Percentiles rank a stretch among this genome's conserved stretches.
These are phyloP conservation scores for Ispidina lecontei DNA, from an alignment of 2,797 vertebrate species.

Conservation along the genomic window DNA sequence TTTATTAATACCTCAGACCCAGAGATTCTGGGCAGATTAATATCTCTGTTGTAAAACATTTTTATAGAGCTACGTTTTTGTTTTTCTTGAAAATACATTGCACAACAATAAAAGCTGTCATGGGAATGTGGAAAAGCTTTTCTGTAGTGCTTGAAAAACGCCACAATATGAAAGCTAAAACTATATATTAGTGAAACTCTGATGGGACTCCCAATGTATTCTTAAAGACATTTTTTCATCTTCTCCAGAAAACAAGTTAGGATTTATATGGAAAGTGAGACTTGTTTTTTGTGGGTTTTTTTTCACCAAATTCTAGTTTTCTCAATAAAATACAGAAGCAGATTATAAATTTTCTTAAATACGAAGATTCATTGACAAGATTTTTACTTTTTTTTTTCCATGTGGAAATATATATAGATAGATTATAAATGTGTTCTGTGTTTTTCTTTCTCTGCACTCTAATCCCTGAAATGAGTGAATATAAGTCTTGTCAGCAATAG, in stretches of 20 bases:
- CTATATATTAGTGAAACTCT: neutral
- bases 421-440: neutral
- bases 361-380: neutral
- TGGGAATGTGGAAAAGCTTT: neutral
- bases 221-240: neutral
- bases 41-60: neutral
- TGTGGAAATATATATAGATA: neutral
- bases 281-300: neutral
- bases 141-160: neutral
- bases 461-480: neutral
- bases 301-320: neutral
- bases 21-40: neutral
- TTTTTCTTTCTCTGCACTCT: neutral
- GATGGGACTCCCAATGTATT: neutral
- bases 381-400: neutral
- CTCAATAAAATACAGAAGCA: neutral
- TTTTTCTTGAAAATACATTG: neutral
- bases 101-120: neutral
- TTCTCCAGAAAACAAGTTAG: neutral
- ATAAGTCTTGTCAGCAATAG: neutral
- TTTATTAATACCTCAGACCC: neutral
- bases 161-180: neutral
- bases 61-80: neutral
- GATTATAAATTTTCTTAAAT: neutral
- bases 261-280: neutral